phyloP scores from a whole-genome alignment of 2,113 vertebrate species.

The Scomber colias region DNA sequence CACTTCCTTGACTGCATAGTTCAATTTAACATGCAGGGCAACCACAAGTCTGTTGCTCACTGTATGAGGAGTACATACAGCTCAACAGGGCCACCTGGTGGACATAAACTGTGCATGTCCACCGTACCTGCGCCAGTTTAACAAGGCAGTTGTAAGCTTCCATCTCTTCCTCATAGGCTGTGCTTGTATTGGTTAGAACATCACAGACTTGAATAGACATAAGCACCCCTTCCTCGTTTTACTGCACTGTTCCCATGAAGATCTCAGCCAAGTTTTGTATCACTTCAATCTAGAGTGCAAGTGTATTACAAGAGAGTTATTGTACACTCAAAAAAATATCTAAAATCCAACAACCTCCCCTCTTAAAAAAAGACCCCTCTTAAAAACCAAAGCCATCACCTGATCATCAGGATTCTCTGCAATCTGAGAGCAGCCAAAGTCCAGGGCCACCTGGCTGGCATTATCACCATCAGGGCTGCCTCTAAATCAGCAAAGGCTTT shows the following conservation, averaged over 20 bases:
- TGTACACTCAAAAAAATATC: not conserved
- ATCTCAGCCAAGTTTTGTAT: conserved; percentile 85
- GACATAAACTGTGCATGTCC: not conserved
- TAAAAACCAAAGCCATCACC: conserved; percentile 33
- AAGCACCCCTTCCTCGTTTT: conserved; percentile 81
- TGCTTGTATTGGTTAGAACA: conserved; percentile 78
- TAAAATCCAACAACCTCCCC: too few species aligned
- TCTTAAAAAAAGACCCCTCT: not conserved
- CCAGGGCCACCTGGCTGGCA: conserved; percentile 27
- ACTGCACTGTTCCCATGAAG: conserved; percentile 87
- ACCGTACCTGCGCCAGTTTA: conserved; percentile 74
- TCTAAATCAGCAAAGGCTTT: conserved; percentile 83
- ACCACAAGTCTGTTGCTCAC: not conserved
- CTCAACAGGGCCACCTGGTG: conserved; percentile 63
- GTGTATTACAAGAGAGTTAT: not conserved
- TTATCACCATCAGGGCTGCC: conserved; percentile 54
- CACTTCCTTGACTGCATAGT: too few species aligned
- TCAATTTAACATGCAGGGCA: not conserved
- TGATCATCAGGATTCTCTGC: conserved; percentile 74
- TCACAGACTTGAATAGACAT: conserved; percentile 82
- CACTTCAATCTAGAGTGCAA: conserved; percentile 67
- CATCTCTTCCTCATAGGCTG: not conserved
- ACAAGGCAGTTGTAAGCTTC: conserved; percentile 72
- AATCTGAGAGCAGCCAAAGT: conserved; percentile 84
- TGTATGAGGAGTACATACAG: not conserved